Evolutionary conservation across 1,140 invertebrate species (phyloP).

Genomic region (Spodoptera frugiperda): DNA sequence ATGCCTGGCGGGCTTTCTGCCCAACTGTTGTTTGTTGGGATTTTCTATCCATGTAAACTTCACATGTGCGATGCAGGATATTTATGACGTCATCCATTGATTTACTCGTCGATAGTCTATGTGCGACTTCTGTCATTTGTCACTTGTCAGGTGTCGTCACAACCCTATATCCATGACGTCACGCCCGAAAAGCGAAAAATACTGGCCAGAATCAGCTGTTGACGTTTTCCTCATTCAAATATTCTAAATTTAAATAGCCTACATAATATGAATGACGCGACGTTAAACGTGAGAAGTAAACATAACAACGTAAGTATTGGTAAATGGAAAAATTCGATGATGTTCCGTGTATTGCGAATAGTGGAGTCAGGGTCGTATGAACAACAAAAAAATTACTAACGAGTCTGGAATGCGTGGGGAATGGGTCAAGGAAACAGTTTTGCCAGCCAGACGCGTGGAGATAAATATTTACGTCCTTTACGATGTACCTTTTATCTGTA

Average conservation of each 20-base stretch:
- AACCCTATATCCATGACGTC: constrained; percentile 44
- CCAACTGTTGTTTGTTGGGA: no score
- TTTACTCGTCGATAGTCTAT: no score
- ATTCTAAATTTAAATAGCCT: constrained; percentile 55
- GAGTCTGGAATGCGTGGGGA: constrained; percentile 4
- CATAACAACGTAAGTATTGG: constrained; percentile 26
- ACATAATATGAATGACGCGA: constrained; percentile 16
- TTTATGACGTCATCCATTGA: no score
- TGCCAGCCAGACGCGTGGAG: neutral
- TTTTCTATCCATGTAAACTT: no score
- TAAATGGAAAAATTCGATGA: constrained; percentile 38
- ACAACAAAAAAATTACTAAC: constrained; percentile 3
- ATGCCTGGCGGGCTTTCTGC: no score
- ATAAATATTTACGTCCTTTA: constrained; percentile 27
- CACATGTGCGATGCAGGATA: no score
- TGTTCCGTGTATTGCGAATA: neutral
- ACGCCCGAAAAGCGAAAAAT: constrained; percentile 49
- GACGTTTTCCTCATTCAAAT: constrained; percentile 63
- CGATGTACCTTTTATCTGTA: neutral
- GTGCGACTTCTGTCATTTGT: no score
- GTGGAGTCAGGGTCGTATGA: constrained; percentile 23
- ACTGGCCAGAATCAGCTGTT: constrained; percentile 50
- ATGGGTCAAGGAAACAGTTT: constrained; percentile 46
- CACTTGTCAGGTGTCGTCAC: no score
- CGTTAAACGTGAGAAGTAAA: constrained; percentile 26